phyloP scores from a whole-genome alignment of 1,140 invertebrate species.

The Lethrus apterus region DNA sequence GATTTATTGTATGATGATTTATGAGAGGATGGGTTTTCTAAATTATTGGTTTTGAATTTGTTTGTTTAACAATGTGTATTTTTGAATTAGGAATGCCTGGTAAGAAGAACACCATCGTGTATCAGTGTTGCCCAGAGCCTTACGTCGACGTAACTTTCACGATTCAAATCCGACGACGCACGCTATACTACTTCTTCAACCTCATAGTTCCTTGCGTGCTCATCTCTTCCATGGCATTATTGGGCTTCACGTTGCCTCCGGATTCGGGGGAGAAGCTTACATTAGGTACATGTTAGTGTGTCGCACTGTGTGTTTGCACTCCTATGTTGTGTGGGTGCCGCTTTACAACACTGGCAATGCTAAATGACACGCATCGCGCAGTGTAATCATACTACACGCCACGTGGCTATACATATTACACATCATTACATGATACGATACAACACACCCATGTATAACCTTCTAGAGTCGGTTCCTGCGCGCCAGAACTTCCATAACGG shows the following conservation, averaged over 20 bases:
- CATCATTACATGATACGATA: neutral
- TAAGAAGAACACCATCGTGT: conserved; percentile 73
- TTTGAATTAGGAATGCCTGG: conserved; percentile 69
- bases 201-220: conserved; percentile 98
- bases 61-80: too few species aligned
- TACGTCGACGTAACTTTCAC: conserved; percentile 97
- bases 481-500: conserved; percentile 9
- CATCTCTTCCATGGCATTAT: conserved; percentile 94
- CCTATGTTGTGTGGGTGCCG: conserved; percentile 26
- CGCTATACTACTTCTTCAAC: conserved; percentile 99
- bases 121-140: conserved; percentile 81
- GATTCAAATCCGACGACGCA: conserved; percentile 91
- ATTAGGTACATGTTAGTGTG: conserved; percentile 62
- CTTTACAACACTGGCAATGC: conserved; percentile 25
- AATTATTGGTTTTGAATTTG: too few species aligned
- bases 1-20: too few species aligned
- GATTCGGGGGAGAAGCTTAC: conserved; percentile 99
- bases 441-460: neutral
- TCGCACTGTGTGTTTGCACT: conserved; percentile 25
- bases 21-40: too few species aligned
- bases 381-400: conserved; percentile 20
- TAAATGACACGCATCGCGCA: conserved; percentile 22
- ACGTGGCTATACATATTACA: conserved; percentile 7
- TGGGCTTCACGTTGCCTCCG: conserved; percentile 95
- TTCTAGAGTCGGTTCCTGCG: conserved; percentile 14